Conservation (phyloP, 2,888 invertebrate species). For the Alcis repandata region DNA sequence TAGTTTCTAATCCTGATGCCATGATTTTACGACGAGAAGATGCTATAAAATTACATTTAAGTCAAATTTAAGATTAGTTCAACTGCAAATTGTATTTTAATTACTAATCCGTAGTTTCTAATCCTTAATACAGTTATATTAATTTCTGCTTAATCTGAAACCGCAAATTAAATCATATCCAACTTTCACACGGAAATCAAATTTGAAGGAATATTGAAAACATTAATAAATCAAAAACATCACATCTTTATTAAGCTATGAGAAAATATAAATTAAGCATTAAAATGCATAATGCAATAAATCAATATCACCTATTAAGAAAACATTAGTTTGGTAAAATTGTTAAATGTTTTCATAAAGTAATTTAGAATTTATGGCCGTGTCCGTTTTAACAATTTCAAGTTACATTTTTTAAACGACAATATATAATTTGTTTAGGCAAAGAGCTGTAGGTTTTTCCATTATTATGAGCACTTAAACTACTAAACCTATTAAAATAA, state of each 20-base stretch:
- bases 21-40: too few relatives aligned
- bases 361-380: conserved; percentile 39
- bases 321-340: conserved; percentile 24
- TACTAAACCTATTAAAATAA: conserved; percentile 8
- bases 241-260: conserved; percentile 33
- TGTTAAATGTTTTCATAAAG: conserved; percentile 26
- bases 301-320: conserved; percentile 42
- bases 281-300: conserved; percentile 30
- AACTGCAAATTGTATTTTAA: background rate
- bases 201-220: conserved; percentile 38
- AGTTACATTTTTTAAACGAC: background rate
- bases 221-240: conserved; percentile 35
- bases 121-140: background rate
- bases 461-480: background rate
- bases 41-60: background rate
- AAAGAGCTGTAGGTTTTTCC: background rate
- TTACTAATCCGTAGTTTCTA: background rate
- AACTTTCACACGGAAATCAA: conserved; percentile 51
- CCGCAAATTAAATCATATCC: conserved; percentile 13
- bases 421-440: conserved; percentile 11
- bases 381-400: conserved; percentile 23
- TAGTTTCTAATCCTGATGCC: too few relatives aligned
- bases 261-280: conserved; percentile 31
- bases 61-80: background rate
- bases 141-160: conserved; percentile 18